A percentile compares a stretch with the other conserved stretches of the same genome.
phyloP scores from a whole-genome alignment of 2,888 invertebrate species.

The Calameuta idolon region DNA sequence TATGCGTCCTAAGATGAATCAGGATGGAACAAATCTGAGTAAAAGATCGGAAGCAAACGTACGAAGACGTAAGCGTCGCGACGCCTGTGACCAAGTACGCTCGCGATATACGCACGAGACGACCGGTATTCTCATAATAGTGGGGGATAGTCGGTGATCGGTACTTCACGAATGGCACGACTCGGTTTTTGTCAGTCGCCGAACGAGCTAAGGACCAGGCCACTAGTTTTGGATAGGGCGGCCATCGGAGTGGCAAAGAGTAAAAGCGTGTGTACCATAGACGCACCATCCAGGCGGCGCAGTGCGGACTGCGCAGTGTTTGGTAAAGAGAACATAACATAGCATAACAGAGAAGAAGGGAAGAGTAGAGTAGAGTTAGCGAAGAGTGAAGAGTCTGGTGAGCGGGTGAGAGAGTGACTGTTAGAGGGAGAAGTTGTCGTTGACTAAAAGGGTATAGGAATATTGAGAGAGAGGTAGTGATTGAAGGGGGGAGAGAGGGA shows the following conservation, averaged over 20 bases:
- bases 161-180: background rate
- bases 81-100: background rate
- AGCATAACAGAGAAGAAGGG: constrained; percentile 1
- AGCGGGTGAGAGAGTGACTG: constrained; percentile 3
- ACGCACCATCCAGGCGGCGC: background rate
- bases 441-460: background rate
- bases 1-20: background rate
- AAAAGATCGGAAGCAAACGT: background rate
- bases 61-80: background rate
- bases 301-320: background rate
- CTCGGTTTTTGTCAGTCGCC: background rate
- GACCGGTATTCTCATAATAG: background rate
- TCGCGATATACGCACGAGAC: constrained; percentile 1
- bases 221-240: constrained; percentile 5
- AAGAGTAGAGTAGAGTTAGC: constrained; percentile 30
- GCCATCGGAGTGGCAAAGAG: background rate
- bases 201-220: constrained; percentile 24
- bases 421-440: constrained; percentile 13
- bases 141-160: background rate
- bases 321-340: constrained; percentile 7
- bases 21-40: background rate
- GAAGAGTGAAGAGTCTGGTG: constrained; percentile 5
- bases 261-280: background rate
- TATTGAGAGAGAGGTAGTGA: constrained; percentile 6
- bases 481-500: background rate